Base-by-base conservation (phyloP, 2,888 invertebrate species). In the Campaea margaritaria region DNA sequence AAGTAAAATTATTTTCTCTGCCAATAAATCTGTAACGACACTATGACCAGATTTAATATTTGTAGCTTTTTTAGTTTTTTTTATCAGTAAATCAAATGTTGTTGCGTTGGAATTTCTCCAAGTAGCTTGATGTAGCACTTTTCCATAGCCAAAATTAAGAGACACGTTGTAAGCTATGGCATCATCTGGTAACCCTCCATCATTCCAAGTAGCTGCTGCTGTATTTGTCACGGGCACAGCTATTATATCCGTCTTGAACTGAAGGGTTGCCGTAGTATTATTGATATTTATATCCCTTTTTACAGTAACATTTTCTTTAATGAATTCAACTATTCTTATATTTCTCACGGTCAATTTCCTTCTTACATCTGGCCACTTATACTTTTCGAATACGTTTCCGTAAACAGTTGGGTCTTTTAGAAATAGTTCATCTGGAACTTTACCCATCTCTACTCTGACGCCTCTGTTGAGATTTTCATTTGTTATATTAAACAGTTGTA, bases 381-480 rank as follows among this genome's bases (percentile, higher is more conserved):
- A 87, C 39, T 78, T 72, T 31, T 77, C 38, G 51, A 75, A 91
- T 9, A 87, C 47, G 53, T 87, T 64, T 0, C 80, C 78, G 38
- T 86, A 85, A 0, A 69, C 60, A 0, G 90, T 90, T 0, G 89
- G 89, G 28, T 90, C 85, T 49, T 72, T 84, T 0, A 89, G 42
- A 53, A 79, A 90, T 12, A 89, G 68, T 8, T 83, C 73, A 0
- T 86, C 69, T 0, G 91, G 87, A 3, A 45, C 65, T 64, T 68
- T 83, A 0, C 87, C 89, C 0, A 91, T 60, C 69, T 87, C 86
- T 0, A 79, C 54, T 50, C 61, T 64, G 1, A 86, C 64, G 0
- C 87, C 89, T 62, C 50, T 64, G 28, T 85, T 88, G 4, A 91
- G 61, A 63, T 83, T 86, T 1, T 70, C 70, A 9, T 76, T 72